phyloP scores from a whole-genome alignment of 2,113 vertebrate genomes.

The Tenrec ecaudatus region DNA sequence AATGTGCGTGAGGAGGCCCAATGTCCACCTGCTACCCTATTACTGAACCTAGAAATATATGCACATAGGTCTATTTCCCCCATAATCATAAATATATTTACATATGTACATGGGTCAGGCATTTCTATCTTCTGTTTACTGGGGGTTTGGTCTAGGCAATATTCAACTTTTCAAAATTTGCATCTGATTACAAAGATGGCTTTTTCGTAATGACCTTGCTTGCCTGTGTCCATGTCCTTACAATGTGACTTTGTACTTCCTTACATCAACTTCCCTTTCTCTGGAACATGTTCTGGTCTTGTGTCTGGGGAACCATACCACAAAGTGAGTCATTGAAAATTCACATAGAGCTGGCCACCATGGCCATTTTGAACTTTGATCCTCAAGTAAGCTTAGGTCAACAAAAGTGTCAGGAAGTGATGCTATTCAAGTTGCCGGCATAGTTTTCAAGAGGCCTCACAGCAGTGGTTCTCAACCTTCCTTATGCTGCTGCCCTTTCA shows the following conservation, averaged over 20 bases:
- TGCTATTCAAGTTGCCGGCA: not conserved
- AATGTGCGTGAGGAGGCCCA: too few species aligned
- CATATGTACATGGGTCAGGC: too few species aligned
- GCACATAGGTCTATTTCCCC: too few species aligned
- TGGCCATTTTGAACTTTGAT: too few species aligned
- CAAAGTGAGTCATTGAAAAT: too few species aligned
- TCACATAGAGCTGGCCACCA: too few species aligned
- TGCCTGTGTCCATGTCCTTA: not conserved
- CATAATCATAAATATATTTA: too few species aligned
- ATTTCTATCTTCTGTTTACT: not conserved
- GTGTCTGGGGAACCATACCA: too few species aligned
- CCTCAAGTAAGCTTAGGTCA: not conserved
- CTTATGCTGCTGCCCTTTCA: too few species aligned
- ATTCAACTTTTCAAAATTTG: not conserved
- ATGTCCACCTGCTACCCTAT: too few species aligned
- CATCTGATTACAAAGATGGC: not conserved
- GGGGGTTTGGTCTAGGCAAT: not conserved
- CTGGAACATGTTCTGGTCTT: not conserved
- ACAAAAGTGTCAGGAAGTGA: not conserved
- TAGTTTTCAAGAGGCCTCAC: not conserved
- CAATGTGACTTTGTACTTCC: not conserved
- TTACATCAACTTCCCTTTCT: not conserved
- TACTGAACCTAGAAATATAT: too few species aligned
- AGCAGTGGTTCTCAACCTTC: too few species aligned
- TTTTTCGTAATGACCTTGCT: not conserved